Percentiles rank a stretch among this genome's conserved stretches.
These are phyloP conservation scores for Antechinus stuartii DNA, from an alignment of 2,113 vertebrate genomes.

Conservation along the genomic window DNA sequence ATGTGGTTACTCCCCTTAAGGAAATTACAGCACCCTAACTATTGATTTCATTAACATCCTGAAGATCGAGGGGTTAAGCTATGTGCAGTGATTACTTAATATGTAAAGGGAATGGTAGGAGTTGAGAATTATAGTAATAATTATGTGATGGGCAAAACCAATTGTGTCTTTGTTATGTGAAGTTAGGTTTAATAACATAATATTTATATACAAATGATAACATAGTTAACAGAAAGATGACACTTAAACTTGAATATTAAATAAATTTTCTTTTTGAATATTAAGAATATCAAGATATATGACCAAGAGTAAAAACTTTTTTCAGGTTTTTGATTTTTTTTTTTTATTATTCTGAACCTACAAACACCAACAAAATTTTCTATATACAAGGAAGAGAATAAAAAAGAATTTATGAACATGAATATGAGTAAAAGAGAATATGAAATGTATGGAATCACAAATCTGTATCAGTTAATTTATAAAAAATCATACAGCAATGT, in stretches of 20 bases:
- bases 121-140: slow-evolving; percentile 4
- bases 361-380: not conserved
- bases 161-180: not conserved
- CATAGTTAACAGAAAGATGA: not conserved
- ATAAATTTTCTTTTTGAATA: slow-evolving; percentile 7
- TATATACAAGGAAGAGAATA: not conserved
- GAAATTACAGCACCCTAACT: not conserved
- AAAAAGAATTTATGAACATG: not conserved
- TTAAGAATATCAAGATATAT: not conserved
- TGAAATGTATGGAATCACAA: not conserved
- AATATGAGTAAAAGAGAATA: too few species aligned
- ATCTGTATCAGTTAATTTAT: not conserved
- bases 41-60: slow-evolving; percentile 15
- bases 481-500: not conserved
- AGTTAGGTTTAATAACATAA: slow-evolving; percentile 26
- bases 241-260: slow-evolving; percentile 19
- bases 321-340: not conserved
- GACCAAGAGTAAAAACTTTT: slow-evolving; percentile 7
- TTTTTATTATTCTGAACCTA: not conserved
- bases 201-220: slow-evolving; percentile 28
- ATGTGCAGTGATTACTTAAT: not conserved
- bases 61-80: not conserved
- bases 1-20: not conserved
- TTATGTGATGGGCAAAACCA: not conserved
- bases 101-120: not conserved